Evolutionary conservation across 2,888 invertebrate species (phyloP), one percentile per base, ranked within the genome.

Genomic region (Polyommatus iphigenia): DNA sequence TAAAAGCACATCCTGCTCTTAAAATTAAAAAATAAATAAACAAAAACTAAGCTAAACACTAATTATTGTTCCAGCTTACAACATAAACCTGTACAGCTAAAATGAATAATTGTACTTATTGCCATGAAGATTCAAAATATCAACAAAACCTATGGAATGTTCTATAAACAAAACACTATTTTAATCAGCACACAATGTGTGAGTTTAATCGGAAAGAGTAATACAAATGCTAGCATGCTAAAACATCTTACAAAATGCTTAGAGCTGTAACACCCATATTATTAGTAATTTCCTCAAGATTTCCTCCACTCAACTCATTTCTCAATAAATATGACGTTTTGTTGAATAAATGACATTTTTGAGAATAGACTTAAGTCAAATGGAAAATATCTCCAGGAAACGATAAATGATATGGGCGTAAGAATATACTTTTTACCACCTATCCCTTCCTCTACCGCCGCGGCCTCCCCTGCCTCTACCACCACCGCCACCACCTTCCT

Each of bases 401-500:
- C 46, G 3, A 10, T 3, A 3, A 13, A 13, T 46, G 3, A 3
- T 46, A 46, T 0, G 10, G 46, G 10, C 46, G 10, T 46, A 46
- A 46, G 3, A 46, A 46, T 62, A n/a, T 13, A 59, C 20, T 15
- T 36, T 76, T 77, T 77, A 77, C 72, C 72, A 91, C 41, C 87
- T 83, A 78, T 87, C 90, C 46, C 91, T 85, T 5, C 90, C 83
- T 3, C 89, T 84, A 0, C 90, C 85, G 0, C 89, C 83, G 0
- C 90, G 82, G 0, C 91, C 82, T 0, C 93, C 85, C 0, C 91
- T 85, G 2, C 92, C 87, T 0, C 90, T 82, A 0, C 93, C 86
- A 0, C 91, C 87, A 0, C 91, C 87, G 0, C 91, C 87, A 0
- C 94, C 92, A 15, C 93, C 93, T 79, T 96, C 96, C 15, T 90